Evolutionary conservation across 2,113 vertebrate species (phyloP).

Genomic region (Grantiella picta): DNA sequence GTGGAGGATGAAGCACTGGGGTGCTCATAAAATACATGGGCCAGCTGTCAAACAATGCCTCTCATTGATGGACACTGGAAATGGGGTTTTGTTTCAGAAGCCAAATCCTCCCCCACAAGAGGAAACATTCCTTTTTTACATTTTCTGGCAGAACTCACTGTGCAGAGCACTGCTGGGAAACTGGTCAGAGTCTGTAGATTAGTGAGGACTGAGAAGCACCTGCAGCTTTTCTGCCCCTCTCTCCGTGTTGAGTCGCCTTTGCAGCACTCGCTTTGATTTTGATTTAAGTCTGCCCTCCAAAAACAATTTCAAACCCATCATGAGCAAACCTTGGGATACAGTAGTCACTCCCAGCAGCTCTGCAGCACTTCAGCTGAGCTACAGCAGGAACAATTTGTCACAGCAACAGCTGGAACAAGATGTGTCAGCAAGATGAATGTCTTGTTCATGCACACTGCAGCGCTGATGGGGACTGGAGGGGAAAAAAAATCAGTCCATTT

Average conservation of each 20-base stretch:
- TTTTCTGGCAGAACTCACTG: background rate
- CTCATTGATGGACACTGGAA: background rate
- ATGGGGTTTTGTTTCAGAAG: background rate
- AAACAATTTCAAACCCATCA: background rate
- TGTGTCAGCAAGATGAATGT: constrained; percentile 46
- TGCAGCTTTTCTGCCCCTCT: background rate
- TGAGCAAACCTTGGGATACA: background rate
- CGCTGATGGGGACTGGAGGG: background rate
- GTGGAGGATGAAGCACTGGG: background rate
- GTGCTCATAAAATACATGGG: background rate
- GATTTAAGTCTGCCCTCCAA: background rate
- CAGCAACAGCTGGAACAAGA: constrained; percentile 64
- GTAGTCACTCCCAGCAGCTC: background rate
- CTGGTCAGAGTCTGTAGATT: background rate
- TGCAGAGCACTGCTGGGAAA: background rate
- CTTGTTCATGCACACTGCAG: background rate
- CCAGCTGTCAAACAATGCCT: background rate
- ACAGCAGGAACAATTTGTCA: constrained; percentile 54
- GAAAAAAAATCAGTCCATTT: background rate
- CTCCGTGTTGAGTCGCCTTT: accelerated
- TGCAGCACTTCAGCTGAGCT: constrained; percentile 9
- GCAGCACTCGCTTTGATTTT: background rate
- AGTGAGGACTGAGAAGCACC: background rate
- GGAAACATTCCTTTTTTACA: background rate
- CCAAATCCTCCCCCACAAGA: background rate